Base-by-base conservation (phyloP, 2,797 vertebrate genomes). In the Arnoldichthys spilopterus region DNA sequence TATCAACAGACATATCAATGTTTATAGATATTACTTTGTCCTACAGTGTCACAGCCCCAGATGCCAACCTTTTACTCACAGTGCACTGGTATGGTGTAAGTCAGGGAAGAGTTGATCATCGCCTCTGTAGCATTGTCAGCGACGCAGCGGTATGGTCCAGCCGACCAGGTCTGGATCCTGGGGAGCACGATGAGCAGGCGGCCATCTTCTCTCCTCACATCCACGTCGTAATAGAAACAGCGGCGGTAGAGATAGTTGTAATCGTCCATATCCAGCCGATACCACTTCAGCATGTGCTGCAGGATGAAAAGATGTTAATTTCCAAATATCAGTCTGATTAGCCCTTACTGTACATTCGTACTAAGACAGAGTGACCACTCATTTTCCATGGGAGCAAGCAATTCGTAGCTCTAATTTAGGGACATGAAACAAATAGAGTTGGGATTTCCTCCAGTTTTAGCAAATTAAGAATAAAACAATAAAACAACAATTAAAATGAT, bases 81-180 rank as follows among this genome's bases (percentile, higher is more conserved):
- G 40, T 94, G 88, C 67, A 95, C 87, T 37, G 85, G 90, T 79
- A 95, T 62, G 70, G 73, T 59, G 80, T 93, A 72, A 1, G 62
- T 32, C 49, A 85, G 7, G 24, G 93, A 92, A 45, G 80, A 81
- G 64, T 84, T 86, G 80, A 92, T 84, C 4, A 85, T 15, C 0
- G 4, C 5, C 6, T 47, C 74, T 0, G 88, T 89, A 78, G 61
- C 76, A 2, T 91, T 89, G 11, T 85, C 77, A 0, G 59, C 24
- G 0, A 92, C 85, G 2, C 95, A 96, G 85, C 94, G 95, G 81
- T 91, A 94, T 51, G 87, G 70, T 0, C 93, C 91, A 0, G 86
- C 78, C 43, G 86, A 82, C 83, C 84, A 62, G 22, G 73, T 77
- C 37, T 87, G 82, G 18, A 88, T 78, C 0, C 16, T 37, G 4